Evolutionary conservation across 2,113 vertebrate genomes (phyloP).

Genomic region (Lepisosteus osseus): DNA sequence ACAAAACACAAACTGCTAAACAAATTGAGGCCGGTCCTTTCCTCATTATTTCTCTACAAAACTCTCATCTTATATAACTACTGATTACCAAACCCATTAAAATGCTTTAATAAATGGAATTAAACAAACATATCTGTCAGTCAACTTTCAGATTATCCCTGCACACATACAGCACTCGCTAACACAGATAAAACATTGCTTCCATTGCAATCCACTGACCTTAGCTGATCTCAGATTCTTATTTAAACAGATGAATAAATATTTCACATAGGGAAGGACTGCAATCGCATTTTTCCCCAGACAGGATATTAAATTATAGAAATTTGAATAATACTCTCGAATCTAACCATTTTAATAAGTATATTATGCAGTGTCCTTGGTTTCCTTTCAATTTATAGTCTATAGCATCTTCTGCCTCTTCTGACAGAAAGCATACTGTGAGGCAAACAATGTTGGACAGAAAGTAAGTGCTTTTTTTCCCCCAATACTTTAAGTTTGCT

Average conservation of each 20-base stretch:
- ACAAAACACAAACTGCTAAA: slow-evolving; percentile 3
- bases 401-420: slow-evolving; percentile 20
- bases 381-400: neutral
- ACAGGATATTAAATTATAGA: no score
- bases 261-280: no score
- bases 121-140: slow-evolving; percentile 22
- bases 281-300: no score
- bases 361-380: no score
- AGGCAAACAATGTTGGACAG: slow-evolving; percentile 18
- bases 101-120: slow-evolving; percentile 4
- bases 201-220: no score
- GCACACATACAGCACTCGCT: neutral
- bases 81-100: slow-evolving; percentile 19
- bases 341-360: no score
- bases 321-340: no score
- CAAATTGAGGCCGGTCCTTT: slow-evolving; percentile 14
- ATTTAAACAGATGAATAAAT: neutral
- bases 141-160: slow-evolving; percentile 30
- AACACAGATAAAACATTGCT: no score
- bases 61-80: neutral
- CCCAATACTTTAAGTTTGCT: slow-evolving; percentile 16
- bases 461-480: neutral
- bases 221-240: neutral
- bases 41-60: neutral
- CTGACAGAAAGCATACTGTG: slow-evolving; percentile 24